Conservation (phyloP, 2,888 invertebrate genomes). For the Cataglyphis rosenhaueri region DNA sequence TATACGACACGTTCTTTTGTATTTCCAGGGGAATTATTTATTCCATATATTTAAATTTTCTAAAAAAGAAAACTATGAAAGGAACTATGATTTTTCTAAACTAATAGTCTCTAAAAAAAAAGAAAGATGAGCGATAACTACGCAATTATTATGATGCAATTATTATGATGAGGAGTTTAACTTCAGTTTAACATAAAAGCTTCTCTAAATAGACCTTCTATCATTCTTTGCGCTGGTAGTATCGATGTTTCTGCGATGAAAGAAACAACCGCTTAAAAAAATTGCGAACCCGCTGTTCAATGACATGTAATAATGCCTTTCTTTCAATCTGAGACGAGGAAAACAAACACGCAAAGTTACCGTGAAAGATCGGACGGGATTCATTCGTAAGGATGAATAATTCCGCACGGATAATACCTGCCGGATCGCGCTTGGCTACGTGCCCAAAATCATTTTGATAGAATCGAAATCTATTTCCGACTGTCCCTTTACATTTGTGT, state of each 20-base stretch:
- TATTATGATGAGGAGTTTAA: background rate
- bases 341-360: constrained; percentile 15
- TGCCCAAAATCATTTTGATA: constrained; percentile 76
- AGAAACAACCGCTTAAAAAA: constrained; percentile 48
- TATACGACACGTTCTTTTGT: background rate
- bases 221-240: background rate
- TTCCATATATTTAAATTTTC: background rate
- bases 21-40: background rate
- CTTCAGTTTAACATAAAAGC: constrained; percentile 7
- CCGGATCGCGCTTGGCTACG: constrained; percentile 74
- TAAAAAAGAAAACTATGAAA: background rate
- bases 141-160: constrained; percentile 7
- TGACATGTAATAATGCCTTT: constrained; percentile 59
- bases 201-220: constrained; percentile 30
- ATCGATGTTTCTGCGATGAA: background rate
- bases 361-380: constrained; percentile 56
- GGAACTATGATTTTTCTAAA: background rate
- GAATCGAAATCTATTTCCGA: constrained; percentile 60
- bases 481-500: constrained; percentile 51
- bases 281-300: constrained; percentile 58
- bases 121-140: constrained; percentile 12
- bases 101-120: constrained; percentile 29
- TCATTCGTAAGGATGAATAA: constrained; percentile 57
- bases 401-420: constrained; percentile 74
- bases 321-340: constrained; percentile 39